Percentiles rank a stretch among this genome's conserved stretches.
Conservation (phyloP, 2,113 vertebrate genomes). For the Herpailurus yagouaroundi region DNA sequence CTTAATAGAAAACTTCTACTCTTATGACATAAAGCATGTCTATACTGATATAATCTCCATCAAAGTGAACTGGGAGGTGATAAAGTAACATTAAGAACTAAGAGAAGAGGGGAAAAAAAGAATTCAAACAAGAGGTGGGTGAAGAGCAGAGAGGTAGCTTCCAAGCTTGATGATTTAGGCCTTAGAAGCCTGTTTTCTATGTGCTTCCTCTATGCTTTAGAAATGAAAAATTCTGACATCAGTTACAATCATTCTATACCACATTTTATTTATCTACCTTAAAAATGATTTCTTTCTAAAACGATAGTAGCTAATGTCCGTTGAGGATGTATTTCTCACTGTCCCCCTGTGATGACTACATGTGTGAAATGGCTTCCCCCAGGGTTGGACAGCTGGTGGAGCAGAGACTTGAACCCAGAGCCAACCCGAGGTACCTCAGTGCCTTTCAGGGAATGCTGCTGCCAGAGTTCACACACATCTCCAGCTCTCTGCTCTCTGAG, state of each 20-base stretch:
- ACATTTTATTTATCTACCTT: constrained; percentile 26
- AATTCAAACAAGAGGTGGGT: neutral
- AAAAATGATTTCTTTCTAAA: constrained; percentile 26
- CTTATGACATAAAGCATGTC: neutral
- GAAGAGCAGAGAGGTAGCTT: neutral
- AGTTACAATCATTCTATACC: neutral
- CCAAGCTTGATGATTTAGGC: neutral
- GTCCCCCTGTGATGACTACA: neutral
- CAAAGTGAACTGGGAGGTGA: neutral
- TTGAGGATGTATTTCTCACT: neutral
- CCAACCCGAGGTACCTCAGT: too few relatives aligned
- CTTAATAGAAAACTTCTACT: neutral
- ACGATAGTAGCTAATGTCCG: neutral
- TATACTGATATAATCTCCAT: neutral
- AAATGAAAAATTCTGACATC: constrained; percentile 36
- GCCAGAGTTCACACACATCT: neutral
- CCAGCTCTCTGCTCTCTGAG: neutral
- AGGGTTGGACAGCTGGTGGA: neutral
- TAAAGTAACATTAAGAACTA: neutral
- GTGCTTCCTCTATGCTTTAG: neutral
- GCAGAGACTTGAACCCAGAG: neutral
- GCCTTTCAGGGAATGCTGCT: neutral
- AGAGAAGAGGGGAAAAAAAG: neutral
- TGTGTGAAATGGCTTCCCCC: neutral
- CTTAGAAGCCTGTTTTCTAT: neutral